Conservation (phyloP, 2,797 vertebrate genomes). For the Sciurus vulgaris region DNA sequence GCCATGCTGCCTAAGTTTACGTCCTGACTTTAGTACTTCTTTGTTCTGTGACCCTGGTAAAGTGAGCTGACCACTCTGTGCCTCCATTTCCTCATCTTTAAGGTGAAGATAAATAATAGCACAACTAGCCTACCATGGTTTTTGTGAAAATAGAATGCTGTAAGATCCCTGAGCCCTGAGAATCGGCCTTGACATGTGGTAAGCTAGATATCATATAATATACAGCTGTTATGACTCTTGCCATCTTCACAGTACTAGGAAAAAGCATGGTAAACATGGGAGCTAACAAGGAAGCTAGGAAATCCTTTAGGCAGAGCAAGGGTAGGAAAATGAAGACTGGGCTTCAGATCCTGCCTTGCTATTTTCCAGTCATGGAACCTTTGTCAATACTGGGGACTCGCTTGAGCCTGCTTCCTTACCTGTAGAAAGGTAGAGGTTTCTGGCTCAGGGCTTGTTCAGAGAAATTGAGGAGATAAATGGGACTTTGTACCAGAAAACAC, state of each 20-base stretch:
- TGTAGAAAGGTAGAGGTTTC: not conserved
- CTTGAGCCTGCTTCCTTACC: not conserved
- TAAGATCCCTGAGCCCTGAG: not conserved
- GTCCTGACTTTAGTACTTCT: not conserved
- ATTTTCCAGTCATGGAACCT: not conserved
- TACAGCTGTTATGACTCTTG: not conserved
- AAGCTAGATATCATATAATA: not conserved
- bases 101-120: not conserved
- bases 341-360: not conserved
- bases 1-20: not conserved
- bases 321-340: not conserved
- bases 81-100: constrained; percentile 16
- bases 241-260: not conserved
- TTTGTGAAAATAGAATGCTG: not conserved
- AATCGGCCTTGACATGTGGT: not conserved
- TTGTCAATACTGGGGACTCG: not conserved
- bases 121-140: not conserved
- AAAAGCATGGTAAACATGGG: not conserved
- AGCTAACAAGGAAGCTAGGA: not conserved
- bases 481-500: not conserved
- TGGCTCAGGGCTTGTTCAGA: not conserved
- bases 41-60: not conserved
- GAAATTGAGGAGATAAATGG: not conserved
- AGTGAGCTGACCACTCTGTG: not conserved
- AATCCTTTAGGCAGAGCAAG: not conserved